Evolutionary conservation across 1,140 invertebrate species (phyloP).

Genomic region (Drosophila rufa): DNA sequence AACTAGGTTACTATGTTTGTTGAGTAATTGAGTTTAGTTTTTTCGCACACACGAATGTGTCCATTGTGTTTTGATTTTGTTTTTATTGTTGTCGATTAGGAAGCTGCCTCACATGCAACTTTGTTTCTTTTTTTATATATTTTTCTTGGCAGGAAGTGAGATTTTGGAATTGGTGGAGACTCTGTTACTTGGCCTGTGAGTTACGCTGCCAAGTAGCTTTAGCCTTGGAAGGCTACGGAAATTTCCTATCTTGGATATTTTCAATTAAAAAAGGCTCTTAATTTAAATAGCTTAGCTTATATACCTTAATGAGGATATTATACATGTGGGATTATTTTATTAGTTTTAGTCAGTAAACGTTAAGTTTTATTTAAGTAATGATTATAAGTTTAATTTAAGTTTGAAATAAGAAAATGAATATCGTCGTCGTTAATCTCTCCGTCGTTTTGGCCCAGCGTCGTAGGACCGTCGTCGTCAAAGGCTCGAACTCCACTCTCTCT

Average conservation of each 20-base stretch:
- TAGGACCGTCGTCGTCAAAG: too few relatives aligned
- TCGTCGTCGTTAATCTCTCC: too few relatives aligned
- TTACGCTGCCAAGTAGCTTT: slow-evolving; percentile 24
- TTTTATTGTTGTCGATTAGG: slow-evolving; percentile 56
- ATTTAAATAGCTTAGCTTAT: slow-evolving; percentile 14
- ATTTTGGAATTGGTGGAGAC: neutral
- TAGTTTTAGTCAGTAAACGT: too few relatives aligned
- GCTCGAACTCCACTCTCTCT: too few relatives aligned
- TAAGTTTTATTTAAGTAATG: too few relatives aligned
- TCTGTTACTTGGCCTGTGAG: slow-evolving; percentile 7
- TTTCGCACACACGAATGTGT: slow-evolving; percentile 73
- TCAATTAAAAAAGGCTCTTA: slow-evolving; percentile 9
- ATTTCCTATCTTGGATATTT: neutral
- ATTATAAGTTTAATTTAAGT: too few relatives aligned
- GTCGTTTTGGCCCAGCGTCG: too few relatives aligned
- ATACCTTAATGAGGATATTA: neutral
- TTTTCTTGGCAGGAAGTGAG: slow-evolving; percentile 33
- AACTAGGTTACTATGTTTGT: slow-evolving; percentile 83
- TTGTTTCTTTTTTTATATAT: slow-evolving; percentile 23
- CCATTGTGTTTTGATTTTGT: slow-evolving; percentile 44
- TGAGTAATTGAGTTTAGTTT: slow-evolving; percentile 84
- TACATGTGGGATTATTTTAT: too few relatives aligned
- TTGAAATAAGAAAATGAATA: too few relatives aligned
- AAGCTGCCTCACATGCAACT: slow-evolving; percentile 78
- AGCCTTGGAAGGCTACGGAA: slow-evolving; percentile 12